Percentiles rank a stretch among this genome's conserved stretches.
These are phyloP conservation scores for Chrysodeixis includens DNA, from an alignment of 2,888 invertebrate species.

Conservation along the genomic window DNA sequence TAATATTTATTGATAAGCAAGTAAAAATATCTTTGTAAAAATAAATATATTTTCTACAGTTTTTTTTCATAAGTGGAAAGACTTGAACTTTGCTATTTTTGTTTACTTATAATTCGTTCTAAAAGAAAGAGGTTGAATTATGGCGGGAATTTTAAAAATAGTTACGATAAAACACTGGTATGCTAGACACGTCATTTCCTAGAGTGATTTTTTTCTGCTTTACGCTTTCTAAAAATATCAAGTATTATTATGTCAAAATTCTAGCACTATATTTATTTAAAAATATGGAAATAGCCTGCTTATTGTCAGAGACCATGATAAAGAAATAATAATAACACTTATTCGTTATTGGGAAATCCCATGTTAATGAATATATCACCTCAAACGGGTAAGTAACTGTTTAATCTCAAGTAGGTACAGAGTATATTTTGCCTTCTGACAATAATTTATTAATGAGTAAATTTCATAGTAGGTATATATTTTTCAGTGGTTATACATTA, in stretches of 20 bases:
- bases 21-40: too few relatives aligned
- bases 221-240: slow-evolving; percentile 17
- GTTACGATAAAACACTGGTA: slow-evolving; percentile 15
- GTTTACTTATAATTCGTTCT: not conserved
- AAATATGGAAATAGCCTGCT: slow-evolving; percentile 44
- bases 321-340: slow-evolving; percentile 19
- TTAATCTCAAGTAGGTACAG: not conserved
- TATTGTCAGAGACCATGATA: slow-evolving; percentile 61
- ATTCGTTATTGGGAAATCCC: not conserved
- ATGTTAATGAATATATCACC: slow-evolving; percentile 9
- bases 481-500: too few relatives aligned
- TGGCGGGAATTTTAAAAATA: not conserved
- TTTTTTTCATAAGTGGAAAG: too few relatives aligned
- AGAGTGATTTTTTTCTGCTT: not conserved
- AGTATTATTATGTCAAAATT: slow-evolving; percentile 48
- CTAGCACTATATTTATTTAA: slow-evolving; percentile 22
- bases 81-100: too few relatives aligned
- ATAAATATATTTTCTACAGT: too few relatives aligned
- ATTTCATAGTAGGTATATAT: too few relatives aligned
- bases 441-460: too few relatives aligned
- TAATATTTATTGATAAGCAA: too few relatives aligned
- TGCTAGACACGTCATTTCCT: not conserved
- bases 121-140: not conserved
- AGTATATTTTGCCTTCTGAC: too few relatives aligned
- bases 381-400: not conserved